phyloP scores from a whole-genome alignment of 2,797 vertebrate genomes.

The Denticeps clupeoides region DNA sequence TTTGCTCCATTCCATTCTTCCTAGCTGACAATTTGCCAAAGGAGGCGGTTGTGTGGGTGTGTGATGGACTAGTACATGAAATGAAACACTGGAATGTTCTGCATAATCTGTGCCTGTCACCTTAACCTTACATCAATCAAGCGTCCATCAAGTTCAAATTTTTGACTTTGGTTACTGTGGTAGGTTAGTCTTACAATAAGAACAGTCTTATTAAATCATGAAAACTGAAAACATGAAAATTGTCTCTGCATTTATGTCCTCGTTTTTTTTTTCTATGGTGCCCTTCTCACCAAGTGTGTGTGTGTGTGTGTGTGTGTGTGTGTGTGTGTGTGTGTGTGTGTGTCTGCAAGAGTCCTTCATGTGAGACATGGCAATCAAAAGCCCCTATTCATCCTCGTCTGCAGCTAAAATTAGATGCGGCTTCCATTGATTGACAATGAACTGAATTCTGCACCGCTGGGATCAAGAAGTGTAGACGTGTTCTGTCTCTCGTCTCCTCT shows the following conservation, averaged over 20 bases:
- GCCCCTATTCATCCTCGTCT: slow-evolving; percentile 10
- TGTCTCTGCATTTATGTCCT: background rate
- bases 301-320: background rate
- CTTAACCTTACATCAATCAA: too few relatives aligned
- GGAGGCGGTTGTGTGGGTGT: slow-evolving; percentile 14
- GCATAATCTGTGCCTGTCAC: too few relatives aligned
- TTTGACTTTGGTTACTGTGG: too few relatives aligned
- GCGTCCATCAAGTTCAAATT: too few relatives aligned
- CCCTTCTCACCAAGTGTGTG: background rate
- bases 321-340: background rate
- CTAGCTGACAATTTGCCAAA: slow-evolving; percentile 11
- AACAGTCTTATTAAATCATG: too few relatives aligned
- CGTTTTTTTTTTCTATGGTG: background rate
- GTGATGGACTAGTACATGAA: slow-evolving; percentile 19
- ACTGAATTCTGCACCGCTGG: background rate
- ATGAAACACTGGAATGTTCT: too few relatives aligned
- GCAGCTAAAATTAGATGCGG: slow-evolving; percentile 9
- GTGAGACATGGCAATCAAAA: slow-evolving; percentile 3
- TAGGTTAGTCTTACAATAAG: too few relatives aligned
- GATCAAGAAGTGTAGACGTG: too few relatives aligned
- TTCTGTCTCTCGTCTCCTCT: too few relatives aligned
- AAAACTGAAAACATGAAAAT: too few relatives aligned
- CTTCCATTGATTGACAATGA: background rate
- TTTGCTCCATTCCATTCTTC: slow-evolving; percentile 35
- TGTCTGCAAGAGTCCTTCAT: background rate